Evolutionary conservation across 2,888 invertebrate species (phyloP), one percentile per base, ranked within the genome.

Genomic region (Papilio gigon): DNA sequence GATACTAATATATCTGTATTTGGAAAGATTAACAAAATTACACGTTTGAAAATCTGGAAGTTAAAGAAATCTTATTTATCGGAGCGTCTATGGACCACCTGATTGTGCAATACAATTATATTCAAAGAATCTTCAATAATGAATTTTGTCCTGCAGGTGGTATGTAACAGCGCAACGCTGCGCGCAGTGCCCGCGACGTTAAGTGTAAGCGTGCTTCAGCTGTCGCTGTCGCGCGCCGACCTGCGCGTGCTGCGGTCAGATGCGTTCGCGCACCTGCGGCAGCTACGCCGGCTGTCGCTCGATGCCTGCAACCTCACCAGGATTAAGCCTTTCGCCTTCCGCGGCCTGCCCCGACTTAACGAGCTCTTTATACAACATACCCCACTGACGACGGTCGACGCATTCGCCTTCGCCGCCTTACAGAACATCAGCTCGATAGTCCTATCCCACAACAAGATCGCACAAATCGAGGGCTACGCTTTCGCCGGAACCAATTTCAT

Each of bases 401-500:
- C 96, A 66, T 96, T 96, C 80, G 95, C 97, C 14, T 97, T 98
- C 81, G 95, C 97, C 50, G 95, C 96, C 1, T 92, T 97, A 17
- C 96, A 96, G 78, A 97, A 96, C 80, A 94, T 98, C 44, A 95
- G 95, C 72, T 94, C 93, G 65, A 95, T 95, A 78, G 93, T 95
- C 73, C 92, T 95, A 73, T 93, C 94, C 17, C 94, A 95, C 84
- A 96, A 96, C 83, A 94, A 94, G 78, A 95, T 96, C 63, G 93
- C 93, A 47, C 94, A 94, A 75, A 94, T 95, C 68, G 94, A 94
- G 79, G 95, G 95, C 6, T 96, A 96, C 82, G 96, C 97, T 25
- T 98, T 98, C 80, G 97, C 96, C 2, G 97, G 97, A 59, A 96
- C 98, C 9, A 96, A 96, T 70, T 96, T 95, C 83, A 94, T 98